Conservation (phyloP, 2,113 vertebrate species). For the Leptosomus discolor region DNA sequence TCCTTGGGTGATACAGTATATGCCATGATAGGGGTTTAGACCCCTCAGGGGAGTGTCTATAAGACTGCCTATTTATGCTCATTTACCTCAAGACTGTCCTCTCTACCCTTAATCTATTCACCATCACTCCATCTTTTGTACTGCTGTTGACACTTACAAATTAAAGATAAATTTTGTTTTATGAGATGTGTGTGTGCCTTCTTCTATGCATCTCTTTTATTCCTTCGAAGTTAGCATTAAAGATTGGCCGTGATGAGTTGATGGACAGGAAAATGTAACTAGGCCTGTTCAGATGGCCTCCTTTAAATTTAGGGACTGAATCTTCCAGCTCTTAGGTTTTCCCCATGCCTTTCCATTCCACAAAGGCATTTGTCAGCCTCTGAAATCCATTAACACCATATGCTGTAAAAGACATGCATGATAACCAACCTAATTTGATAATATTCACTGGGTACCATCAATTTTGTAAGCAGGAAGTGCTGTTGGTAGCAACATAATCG, state of each 20-base stretch:
- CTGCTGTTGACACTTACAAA: constrained; percentile 99
- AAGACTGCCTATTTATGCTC: constrained; percentile 96
- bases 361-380: constrained; percentile 1
- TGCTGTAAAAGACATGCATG: background rate
- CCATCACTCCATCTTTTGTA: constrained; percentile 99
- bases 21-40: constrained; percentile 81
- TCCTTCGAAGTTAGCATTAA: background rate
- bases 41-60: constrained; percentile 82
- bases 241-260: background rate
- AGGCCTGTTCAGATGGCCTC: background rate
- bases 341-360: background rate
- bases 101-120: constrained; percentile 95
- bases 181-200: constrained; percentile 76
- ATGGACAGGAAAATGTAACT: background rate
- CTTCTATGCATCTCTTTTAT: constrained; percentile 49
- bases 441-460: background rate
- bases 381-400: background rate
- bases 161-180: constrained; percentile 99
- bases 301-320: background rate
- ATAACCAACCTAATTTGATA: background rate
- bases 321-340: background rate
- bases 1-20: constrained; percentile 86
- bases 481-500: constrained; percentile 10
- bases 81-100: constrained; percentile 99
- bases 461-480: background rate